These are phyloP conservation scores for Alcis repandata DNA, from an alignment of 2,888 invertebrate species.

Conservation along the genomic window DNA sequence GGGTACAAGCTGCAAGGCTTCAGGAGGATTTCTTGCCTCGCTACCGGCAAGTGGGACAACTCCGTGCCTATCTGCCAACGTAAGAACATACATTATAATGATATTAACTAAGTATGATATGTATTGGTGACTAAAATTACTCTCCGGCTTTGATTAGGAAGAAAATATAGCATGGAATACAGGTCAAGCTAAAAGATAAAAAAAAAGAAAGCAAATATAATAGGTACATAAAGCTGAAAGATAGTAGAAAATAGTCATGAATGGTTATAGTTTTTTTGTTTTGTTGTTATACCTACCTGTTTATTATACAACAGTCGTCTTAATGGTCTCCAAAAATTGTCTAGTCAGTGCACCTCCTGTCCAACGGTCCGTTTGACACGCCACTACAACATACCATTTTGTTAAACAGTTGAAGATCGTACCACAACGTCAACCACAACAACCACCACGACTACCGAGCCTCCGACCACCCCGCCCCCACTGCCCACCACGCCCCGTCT, in stretches of 20 bases:
- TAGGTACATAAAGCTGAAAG: no score
- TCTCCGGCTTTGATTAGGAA: no score
- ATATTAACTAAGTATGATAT: background rate
- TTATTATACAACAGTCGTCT: no score
- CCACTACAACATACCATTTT: background rate
- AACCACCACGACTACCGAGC: slow-evolving; percentile 50
- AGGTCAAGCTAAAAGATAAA: no score
- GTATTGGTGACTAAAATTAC: background rate
- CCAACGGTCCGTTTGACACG: background rate
- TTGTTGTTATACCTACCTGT: no score
- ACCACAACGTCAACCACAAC: slow-evolving; percentile 61
- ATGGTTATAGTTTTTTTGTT: no score
- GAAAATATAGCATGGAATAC: no score
- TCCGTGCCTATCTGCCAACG: slow-evolving; percentile 91
- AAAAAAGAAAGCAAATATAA: no score
- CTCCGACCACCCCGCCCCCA: slow-evolving; percentile 50
- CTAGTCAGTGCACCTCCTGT: no score
- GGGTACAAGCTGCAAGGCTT: slow-evolving; percentile 91
- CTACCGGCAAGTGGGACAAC: slow-evolving; percentile 93
- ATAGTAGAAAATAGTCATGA: no score
- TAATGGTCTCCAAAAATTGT: no score
- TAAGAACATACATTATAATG: slow-evolving; percentile 58
- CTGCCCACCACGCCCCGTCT: slow-evolving; percentile 42
- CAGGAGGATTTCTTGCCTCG: slow-evolving; percentile 89
- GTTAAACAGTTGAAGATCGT: slow-evolving; percentile 79